Evolutionary conservation across 2,888 invertebrate genomes (phyloP).

Genomic region (Gymnocheta viridis): DNA sequence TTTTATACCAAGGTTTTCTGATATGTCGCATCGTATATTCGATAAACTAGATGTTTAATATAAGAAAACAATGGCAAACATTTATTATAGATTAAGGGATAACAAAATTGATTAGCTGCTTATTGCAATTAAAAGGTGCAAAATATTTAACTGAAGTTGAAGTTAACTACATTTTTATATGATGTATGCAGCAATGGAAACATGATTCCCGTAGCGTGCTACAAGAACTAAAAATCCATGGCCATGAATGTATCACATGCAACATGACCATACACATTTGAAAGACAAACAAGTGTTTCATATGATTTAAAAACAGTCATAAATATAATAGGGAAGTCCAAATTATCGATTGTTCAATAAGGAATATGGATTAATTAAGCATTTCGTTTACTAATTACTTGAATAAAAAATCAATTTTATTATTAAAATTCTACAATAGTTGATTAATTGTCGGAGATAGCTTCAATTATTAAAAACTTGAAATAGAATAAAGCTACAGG

Average conservation of each 20-base stretch:
- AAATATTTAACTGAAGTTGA: background rate
- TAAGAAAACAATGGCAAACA: too few relatives aligned
- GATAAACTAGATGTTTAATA: too few relatives aligned
- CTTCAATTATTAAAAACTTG: too few relatives aligned
- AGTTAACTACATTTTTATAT: background rate
- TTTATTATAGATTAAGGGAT: too few relatives aligned
- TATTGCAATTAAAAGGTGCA: background rate
- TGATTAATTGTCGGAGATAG: too few relatives aligned
- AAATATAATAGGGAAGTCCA: background rate
- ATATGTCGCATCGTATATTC: too few relatives aligned
- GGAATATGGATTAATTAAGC: background rate
- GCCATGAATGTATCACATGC: background rate
- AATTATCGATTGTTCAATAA: background rate
- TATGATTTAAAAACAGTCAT: background rate
- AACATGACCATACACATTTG: background rate
- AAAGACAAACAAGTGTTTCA: background rate
- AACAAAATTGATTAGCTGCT: background rate
- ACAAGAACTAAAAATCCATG: background rate
- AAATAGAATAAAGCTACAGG: too few relatives aligned
- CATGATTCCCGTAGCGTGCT: background rate
- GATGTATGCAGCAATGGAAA: background rate
- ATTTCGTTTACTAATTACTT: too few relatives aligned
- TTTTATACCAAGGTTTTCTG: too few relatives aligned
- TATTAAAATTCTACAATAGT: too few relatives aligned
- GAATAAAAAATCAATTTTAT: too few relatives aligned